Conservation (phyloP, 1,140 invertebrate species). For the Odontomachus brunneus region DNA sequence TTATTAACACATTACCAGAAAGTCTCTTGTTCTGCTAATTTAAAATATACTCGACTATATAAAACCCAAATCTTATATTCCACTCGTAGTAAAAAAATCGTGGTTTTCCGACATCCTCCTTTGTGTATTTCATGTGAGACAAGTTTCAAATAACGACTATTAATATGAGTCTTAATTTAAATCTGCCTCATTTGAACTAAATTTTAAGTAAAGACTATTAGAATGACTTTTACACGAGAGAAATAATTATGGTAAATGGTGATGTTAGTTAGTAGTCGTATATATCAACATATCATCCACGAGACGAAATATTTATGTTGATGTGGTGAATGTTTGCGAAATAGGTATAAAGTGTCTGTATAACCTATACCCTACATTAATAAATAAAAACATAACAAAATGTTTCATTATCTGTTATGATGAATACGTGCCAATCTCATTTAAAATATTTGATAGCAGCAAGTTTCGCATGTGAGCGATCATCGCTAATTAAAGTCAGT, state of each 20-base stretch:
- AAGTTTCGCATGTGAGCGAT: slow-evolving; percentile 6
- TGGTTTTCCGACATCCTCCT: too few species aligned
- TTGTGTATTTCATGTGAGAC: too few species aligned
- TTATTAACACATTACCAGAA: too few species aligned
- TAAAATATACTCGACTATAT: too few species aligned
- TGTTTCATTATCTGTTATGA: slow-evolving; percentile 31
- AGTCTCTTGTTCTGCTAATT: too few species aligned
- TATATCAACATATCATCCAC: neutral
- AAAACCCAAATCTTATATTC: too few species aligned
- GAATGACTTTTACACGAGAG: too few species aligned
- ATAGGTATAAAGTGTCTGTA: slow-evolving; percentile 9
- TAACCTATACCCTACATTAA: too few species aligned
- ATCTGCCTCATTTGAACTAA: neutral
- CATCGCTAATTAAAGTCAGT: slow-evolving; percentile 43
- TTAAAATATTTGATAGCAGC: slow-evolving; percentile 47
- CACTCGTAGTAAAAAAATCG: too few species aligned
- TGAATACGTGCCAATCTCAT: neutral
- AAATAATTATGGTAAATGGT: too few species aligned
- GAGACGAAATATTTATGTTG: neutral
- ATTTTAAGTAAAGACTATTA: neutral
- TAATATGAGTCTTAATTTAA: neutral
- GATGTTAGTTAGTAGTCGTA: neutral
- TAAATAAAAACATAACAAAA: slow-evolving; percentile 21
- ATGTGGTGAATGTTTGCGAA: slow-evolving; percentile 1
- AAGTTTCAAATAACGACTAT: too few species aligned